Percentiles rank a stretch among this genome's conserved stretches.
Conservation (phyloP, 2,113 vertebrate genomes). For the Vulpes vulpes region DNA sequence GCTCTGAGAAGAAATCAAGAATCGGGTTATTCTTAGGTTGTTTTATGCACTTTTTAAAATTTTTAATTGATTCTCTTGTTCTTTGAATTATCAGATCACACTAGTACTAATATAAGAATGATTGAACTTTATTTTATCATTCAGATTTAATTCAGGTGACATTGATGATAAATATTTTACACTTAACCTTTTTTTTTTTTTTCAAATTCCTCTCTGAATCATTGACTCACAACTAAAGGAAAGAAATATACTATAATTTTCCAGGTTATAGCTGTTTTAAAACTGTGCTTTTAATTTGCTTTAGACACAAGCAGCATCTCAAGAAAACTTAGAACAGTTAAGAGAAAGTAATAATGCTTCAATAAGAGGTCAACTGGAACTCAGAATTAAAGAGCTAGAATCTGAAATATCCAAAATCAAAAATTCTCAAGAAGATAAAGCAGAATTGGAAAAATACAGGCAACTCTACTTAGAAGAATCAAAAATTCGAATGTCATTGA, state of each 20-base stretch:
- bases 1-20: neutral
- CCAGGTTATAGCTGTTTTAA: neutral
- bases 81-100: neutral
- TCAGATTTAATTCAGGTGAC: neutral
- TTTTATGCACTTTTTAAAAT: neutral
- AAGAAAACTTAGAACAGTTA: constrained; percentile 93
- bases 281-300: constrained; percentile 26
- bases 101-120: neutral
- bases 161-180: constrained; percentile 8
- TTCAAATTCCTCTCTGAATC: neutral
- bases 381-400: constrained; percentile 92
- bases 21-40: neutral
- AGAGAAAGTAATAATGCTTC: constrained; percentile 90
- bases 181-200: neutral
- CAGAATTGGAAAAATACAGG: constrained; percentile 91
- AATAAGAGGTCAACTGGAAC: constrained; percentile 90
- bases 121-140: neutral
- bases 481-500: constrained; percentile 88
- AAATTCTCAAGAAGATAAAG: constrained; percentile 87
- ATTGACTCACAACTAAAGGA: constrained; percentile 46
- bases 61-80: neutral
- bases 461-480: constrained; percentile 92
- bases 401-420: constrained; percentile 89
- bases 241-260: neutral
- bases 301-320: constrained; percentile 94